Evolutionary conservation across 2,113 vertebrate genomes (phyloP).

Genomic region (Nycticryphes semicollaris): DNA sequence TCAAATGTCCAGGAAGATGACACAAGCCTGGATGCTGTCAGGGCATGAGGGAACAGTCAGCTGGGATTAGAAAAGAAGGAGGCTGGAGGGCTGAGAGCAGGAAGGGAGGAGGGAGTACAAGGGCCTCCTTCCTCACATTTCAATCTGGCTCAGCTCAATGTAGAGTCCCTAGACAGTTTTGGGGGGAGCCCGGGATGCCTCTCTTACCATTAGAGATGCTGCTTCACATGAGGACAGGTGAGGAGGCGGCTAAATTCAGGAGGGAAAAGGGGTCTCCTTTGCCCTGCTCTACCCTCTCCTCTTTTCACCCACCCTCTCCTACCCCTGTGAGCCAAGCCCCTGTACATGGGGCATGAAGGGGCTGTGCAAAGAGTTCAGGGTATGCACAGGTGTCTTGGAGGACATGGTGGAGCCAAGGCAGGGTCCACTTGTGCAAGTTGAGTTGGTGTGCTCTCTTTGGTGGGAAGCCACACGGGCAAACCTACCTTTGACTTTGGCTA

Average conservation of each 20-base stretch:
- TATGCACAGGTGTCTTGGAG: background rate
- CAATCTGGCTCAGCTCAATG: background rate
- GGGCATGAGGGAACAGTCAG: background rate
- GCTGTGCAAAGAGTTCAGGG: background rate
- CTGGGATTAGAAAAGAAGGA: background rate
- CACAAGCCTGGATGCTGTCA: background rate
- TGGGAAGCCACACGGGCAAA: background rate
- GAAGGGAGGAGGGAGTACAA: background rate
- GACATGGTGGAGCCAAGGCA: background rate
- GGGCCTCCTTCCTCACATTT: background rate
- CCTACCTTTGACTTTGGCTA: background rate
- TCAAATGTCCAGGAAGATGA: background rate
- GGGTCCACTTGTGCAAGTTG: background rate
- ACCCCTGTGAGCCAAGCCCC: background rate
- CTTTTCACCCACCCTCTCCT: background rate
- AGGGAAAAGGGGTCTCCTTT: background rate
- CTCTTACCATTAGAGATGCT: background rate
- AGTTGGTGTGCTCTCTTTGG: background rate
- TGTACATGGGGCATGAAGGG: background rate
- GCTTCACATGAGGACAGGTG: background rate
- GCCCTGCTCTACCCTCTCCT: background rate
- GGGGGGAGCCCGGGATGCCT: accelerated
- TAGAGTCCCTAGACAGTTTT: background rate
- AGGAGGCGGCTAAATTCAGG: background rate
- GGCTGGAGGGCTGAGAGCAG: background rate